Percentiles rank a stretch among this genome's conserved stretches.
These are phyloP conservation scores for Trachops cirrhosus DNA, from an alignment of 2,797 vertebrate species.

Conservation along the genomic window DNA sequence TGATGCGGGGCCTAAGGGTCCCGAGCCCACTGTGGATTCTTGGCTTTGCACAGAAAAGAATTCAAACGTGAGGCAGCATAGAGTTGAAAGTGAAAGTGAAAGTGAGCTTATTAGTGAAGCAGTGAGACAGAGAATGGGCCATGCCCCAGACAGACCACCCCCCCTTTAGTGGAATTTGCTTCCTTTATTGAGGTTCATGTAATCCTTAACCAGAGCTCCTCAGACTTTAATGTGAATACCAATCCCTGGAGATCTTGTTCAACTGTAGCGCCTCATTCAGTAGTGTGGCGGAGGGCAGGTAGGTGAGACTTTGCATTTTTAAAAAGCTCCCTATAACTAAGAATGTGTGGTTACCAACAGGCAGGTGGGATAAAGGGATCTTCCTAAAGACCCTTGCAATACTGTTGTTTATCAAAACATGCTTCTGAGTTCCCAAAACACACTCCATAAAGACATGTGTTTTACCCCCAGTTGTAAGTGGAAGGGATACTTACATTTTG, in stretches of 20 bases:
- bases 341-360: background rate
- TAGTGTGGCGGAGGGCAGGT: background rate
- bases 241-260: background rate
- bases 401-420: background rate
- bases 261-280: background rate
- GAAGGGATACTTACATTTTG: background rate
- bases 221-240: background rate
- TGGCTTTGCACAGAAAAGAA: background rate
- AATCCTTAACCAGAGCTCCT: background rate
- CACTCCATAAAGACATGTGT: background rate
- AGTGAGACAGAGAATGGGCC: background rate
- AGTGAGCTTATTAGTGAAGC: background rate
- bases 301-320: background rate
- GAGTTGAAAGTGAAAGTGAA: background rate
- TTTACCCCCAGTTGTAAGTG: background rate
- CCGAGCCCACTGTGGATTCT: background rate
- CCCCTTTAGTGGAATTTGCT: no score
- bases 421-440: background rate
- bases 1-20: background rate
- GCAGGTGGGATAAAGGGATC: background rate
- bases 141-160: no score
- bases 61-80: background rate
- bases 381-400: background rate
- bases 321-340: background rate
- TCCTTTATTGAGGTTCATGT: no score